Base-by-base conservation (phyloP, 2,797 vertebrate genomes). In the Siniperca obscura region DNA sequence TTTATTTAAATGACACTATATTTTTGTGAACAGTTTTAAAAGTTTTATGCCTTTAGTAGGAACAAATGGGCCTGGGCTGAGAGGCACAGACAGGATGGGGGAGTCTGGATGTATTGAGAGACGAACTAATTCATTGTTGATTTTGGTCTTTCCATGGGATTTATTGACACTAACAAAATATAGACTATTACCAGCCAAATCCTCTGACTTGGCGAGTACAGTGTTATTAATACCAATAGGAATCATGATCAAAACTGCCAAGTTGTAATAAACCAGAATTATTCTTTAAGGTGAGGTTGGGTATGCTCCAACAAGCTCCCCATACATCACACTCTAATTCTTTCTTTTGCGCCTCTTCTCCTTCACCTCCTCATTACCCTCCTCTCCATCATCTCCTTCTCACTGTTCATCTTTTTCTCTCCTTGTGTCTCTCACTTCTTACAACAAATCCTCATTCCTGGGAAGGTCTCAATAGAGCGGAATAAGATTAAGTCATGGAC, bases 401-500 rank as follows among this genome's bases (percentile, higher is more conserved):
- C 64, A 34, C 66, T 75, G 72, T 81, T 86, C 65, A 80, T 85
- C 78, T 74, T 50, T 86, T 82, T 85, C 74, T 83, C 78, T 77
- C 53, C 38, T 80, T 75, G 22, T 76, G 70, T 82, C 64, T 87
- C 83, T 79, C 70, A 61, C 82, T 81, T 74, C 85, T 80, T 81
- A 92, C 93, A 96, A 94, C 93, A 96, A 94, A 96, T 94, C 95
- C 94, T 95, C 95, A 95, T 96, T 96, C 97, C 97, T 97, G 96
- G 96, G 97, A 98, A 97, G 97, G 96, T 97, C 97, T 97, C 91
- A 93, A 93, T 95, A 95, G 96, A 97, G 95, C 93, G 91, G 96
- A 97, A 97, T 96, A 95, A 95, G 96, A 97, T 97, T 97, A 98
- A 98, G 97, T 98, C 97, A 97, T 97, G 96, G 96, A 96, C 94